phyloP scores from a whole-genome alignment of 2,797 vertebrate genomes.

The Leuciscus waleckii region DNA sequence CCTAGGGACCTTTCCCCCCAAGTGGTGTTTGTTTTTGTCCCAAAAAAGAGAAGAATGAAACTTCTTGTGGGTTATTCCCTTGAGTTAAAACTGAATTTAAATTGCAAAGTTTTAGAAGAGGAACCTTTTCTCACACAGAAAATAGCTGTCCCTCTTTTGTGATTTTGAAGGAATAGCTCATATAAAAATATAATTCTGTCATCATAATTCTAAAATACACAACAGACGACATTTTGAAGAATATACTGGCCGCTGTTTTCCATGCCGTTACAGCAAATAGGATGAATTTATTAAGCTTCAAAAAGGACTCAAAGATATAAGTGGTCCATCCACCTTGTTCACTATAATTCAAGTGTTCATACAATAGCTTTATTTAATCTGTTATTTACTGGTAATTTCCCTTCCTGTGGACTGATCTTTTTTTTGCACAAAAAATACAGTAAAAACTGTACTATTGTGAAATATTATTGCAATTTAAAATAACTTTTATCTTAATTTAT shows the following conservation, averaged over 20 bases:
- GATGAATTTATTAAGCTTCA: background rate
- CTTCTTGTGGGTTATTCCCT: background rate
- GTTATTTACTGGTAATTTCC: background rate
- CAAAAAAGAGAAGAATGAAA: background rate
- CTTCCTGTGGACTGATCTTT: background rate
- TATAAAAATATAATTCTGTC: background rate
- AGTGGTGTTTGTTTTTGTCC: slow-evolving; percentile 8
- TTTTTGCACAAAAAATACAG: background rate
- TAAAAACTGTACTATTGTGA: too few species aligned
- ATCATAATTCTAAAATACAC: background rate
- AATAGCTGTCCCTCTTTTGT: background rate
- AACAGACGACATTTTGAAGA: background rate
- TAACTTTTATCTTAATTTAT: too few species aligned
- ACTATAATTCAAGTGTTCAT: background rate
- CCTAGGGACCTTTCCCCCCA: background rate
- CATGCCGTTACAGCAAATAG: background rate
- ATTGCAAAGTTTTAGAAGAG: background rate
- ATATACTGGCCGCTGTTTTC: background rate
- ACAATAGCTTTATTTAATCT: background rate
- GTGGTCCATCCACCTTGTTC: background rate
- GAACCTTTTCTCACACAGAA: background rate
- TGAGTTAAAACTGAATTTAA: background rate
- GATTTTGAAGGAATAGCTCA: background rate
- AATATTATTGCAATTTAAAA: too few species aligned
- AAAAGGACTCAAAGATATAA: background rate